A percentile compares a stretch with the other conserved stretches of the same genome.
These are phyloP conservation scores for Eurytemora carolleeae DNA, from an alignment of 1,140 invertebrate genomes.

Conservation along the genomic window DNA sequence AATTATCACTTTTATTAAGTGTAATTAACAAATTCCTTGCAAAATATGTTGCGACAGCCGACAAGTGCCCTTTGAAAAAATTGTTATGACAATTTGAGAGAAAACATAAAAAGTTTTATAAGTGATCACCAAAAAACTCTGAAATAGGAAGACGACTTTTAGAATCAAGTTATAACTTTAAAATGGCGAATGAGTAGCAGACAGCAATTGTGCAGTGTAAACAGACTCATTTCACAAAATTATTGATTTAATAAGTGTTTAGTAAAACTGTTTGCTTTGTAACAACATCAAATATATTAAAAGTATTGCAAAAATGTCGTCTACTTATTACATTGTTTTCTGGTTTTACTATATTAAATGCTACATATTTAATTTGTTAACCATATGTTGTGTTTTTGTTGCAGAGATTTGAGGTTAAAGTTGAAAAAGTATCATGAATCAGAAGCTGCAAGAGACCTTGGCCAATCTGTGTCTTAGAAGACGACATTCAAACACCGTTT, in stretches of 20 bases:
- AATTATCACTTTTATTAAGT: neutral
- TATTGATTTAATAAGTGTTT: neutral
- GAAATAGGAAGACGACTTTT: too few species aligned
- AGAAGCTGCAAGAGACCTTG: constrained; percentile 9
- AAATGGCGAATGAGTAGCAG: too few species aligned
- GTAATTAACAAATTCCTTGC: neutral
- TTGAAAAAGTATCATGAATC: constrained; percentile 11
- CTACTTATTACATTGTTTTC: neutral
- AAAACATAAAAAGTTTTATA: too few species aligned
- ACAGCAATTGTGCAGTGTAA: too few species aligned
- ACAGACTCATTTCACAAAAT: neutral
- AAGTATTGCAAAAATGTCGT: neutral
- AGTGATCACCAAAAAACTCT: too few species aligned
- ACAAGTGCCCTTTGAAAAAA: neutral
- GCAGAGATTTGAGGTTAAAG: constrained; percentile 4
- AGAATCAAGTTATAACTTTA: too few species aligned
- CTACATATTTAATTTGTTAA: neutral
- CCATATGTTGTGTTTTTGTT: neutral
- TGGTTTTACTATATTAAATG: neutral
- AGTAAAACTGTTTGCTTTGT: neutral
- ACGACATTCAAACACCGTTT: too few species aligned
- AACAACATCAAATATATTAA: neutral
- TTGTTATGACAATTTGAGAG: too few species aligned
- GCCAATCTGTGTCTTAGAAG: too few species aligned
- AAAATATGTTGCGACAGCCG: neutral